These are phyloP conservation scores for Propithecus perrieri DNA, from an alignment of 2,797 vertebrate species.

Conservation along the genomic window DNA sequence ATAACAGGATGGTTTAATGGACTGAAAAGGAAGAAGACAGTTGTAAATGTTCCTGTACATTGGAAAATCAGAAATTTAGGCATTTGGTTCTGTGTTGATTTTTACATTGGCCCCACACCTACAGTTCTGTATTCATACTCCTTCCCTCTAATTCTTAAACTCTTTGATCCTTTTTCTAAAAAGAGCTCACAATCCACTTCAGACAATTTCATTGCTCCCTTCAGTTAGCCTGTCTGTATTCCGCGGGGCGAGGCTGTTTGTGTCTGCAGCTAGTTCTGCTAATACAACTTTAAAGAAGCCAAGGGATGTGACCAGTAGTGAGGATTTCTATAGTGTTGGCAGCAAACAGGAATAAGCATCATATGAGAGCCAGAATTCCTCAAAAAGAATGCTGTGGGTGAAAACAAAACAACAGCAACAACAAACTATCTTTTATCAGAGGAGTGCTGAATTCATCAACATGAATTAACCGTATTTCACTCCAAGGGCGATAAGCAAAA, in stretches of 20 bases:
- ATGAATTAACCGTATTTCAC: neutral
- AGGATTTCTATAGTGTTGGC: constrained; percentile 1
- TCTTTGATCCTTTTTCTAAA: neutral
- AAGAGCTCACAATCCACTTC: neutral
- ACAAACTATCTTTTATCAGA: neutral
- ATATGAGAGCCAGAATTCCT: neutral
- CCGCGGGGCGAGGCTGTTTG: neutral
- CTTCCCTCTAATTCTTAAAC: neutral
- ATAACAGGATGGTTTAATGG: constrained; percentile 35
- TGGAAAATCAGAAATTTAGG: neutral
- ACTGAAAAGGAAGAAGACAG: neutral
- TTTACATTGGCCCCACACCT: neutral
- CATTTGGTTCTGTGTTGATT: constrained; percentile 15
- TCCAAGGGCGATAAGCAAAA: neutral
- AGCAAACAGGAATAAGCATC: neutral
- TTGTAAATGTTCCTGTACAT: neutral
- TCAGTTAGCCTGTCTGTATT: neutral
- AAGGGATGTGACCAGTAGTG: neutral
- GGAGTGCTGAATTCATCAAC: neutral
- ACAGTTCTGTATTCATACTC: neutral
- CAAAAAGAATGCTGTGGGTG: neutral
- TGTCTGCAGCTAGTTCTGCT: neutral
- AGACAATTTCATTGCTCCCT: neutral
- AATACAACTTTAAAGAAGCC: constrained; percentile 21
- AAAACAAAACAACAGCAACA: neutral